Conservation (phyloP, 92 coral and sea anemone species). For the Zoanthus sansibaricus region DNA sequence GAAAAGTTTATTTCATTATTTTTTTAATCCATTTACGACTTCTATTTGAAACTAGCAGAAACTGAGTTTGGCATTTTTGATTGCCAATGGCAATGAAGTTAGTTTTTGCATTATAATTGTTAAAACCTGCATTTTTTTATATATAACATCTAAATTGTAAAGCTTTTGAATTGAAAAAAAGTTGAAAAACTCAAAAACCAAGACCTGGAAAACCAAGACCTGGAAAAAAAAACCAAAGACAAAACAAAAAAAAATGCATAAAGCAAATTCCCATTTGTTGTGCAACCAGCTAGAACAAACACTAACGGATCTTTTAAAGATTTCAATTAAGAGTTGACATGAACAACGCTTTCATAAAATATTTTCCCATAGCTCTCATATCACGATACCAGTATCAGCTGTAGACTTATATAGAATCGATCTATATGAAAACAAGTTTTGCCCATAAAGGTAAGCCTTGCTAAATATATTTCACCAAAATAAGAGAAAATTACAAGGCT, state of each 20-base stretch:
- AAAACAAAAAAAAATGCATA: too few relatives aligned
- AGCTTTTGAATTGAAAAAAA: too few relatives aligned
- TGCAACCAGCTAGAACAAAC: not conserved
- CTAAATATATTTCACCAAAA: conserved; percentile 16
- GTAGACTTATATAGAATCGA: conserved; percentile 6
- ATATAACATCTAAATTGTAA: too few relatives aligned
- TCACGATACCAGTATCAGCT: not conserved
- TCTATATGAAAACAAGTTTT: not conserved
- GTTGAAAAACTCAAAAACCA: too few relatives aligned
- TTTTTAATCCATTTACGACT: not conserved
- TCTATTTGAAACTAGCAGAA: not conserved
- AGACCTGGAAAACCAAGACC: too few relatives aligned
- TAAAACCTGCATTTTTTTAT: too few relatives aligned
- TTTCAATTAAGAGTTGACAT: not conserved
- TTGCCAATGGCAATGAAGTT: not conserved
- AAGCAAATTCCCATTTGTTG: not conserved
- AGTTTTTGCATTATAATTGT: not conserved
- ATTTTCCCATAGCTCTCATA: not conserved
- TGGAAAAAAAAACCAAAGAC: too few relatives aligned
- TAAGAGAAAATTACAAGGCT: conserved; percentile 37
- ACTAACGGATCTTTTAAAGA: not conserved
- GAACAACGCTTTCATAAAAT: not conserved
- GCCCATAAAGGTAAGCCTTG: conserved; percentile 28
- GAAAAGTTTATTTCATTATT: too few relatives aligned
- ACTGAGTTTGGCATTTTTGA: not conserved